These are phyloP conservation scores for Parauchenoglanis ngamensis DNA, from an alignment of 2,797 vertebrate species.

Conservation along the genomic window DNA sequence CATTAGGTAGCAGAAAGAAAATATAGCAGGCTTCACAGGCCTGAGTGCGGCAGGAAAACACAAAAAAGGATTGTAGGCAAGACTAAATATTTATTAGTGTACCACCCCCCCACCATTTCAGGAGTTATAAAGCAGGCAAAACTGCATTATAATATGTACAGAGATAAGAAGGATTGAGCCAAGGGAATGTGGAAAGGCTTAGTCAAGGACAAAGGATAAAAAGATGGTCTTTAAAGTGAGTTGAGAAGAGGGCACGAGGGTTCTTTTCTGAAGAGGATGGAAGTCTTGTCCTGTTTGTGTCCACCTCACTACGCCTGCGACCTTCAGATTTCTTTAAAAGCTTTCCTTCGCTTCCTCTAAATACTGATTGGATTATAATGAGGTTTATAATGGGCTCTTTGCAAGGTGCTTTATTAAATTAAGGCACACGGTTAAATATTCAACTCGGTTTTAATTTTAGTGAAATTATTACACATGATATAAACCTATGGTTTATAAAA, in stretches of 20 bases:
- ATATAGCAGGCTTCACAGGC: neutral
- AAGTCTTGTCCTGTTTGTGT: slow-evolving; percentile 44
- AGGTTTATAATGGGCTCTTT: slow-evolving; percentile 27
- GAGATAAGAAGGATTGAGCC: slow-evolving; percentile 45
- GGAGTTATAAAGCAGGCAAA: neutral
- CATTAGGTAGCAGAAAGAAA: neutral
- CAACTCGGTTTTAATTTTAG: neutral
- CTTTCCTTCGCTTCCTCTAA: slow-evolving; percentile 50
- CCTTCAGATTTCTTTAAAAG: slow-evolving; percentile 41
- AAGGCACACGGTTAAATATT: slow-evolving; percentile 18
- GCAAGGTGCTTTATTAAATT: slow-evolving; percentile 8
- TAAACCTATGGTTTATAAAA: neutral
- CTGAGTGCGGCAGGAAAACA: neutral
- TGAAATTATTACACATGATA: neutral
- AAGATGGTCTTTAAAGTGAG: slow-evolving; percentile 53
- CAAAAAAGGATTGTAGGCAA: neutral
- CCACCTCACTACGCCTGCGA: slow-evolving; percentile 14
- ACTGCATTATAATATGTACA: slow-evolving; percentile 32
- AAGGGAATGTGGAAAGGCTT: slow-evolving; percentile 61
- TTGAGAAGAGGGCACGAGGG: neutral
- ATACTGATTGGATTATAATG: slow-evolving; percentile 37
- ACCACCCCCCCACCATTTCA: neutral
- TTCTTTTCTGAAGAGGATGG: slow-evolving; percentile 13
- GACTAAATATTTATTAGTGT: neutral
- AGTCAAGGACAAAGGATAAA: slow-evolving; percentile 63